A percentile compares a stretch with the other conserved stretches of the same genome.
phyloP scores from a whole-genome alignment of 2,113 vertebrate species.

The Toxotes jaculatrix region DNA sequence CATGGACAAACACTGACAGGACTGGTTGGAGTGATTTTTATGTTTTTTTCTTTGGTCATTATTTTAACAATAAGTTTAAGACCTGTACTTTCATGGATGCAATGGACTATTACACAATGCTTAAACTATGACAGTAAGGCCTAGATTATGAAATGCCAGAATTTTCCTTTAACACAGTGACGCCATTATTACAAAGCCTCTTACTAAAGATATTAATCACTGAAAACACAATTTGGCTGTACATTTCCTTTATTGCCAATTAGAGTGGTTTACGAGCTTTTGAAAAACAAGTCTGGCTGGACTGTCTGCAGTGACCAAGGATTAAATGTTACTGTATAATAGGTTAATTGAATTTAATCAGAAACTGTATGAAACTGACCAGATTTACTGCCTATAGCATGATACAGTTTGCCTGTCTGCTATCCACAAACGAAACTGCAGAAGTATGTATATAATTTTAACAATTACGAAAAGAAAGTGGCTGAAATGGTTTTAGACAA shows the following conservation, averaged over 20 bases:
- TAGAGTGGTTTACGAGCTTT: neutral
- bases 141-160: too few species aligned
- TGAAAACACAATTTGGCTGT: neutral
- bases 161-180: neutral
- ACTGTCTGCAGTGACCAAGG: neutral
- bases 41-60: too few species aligned
- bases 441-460: too few species aligned
- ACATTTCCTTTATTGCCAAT: neutral
- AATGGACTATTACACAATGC: too few species aligned
- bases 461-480: too few species aligned
- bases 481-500: too few species aligned
- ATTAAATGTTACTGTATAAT: neutral
- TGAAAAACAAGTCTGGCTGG: neutral
- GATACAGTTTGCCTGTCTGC: neutral
- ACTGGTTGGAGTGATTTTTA: too few species aligned
- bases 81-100: too few species aligned
- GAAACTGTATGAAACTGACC: neutral
- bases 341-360: neutral
- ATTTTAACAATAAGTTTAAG: too few species aligned
- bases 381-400: neutral
- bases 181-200: too few species aligned
- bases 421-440: neutral
- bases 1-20: too few species aligned
- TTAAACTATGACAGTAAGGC: too few species aligned
- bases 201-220: neutral